Evolutionary conservation across 2,797 vertebrate genomes (phyloP).

Genomic region (Cuculus canorus): DNA sequence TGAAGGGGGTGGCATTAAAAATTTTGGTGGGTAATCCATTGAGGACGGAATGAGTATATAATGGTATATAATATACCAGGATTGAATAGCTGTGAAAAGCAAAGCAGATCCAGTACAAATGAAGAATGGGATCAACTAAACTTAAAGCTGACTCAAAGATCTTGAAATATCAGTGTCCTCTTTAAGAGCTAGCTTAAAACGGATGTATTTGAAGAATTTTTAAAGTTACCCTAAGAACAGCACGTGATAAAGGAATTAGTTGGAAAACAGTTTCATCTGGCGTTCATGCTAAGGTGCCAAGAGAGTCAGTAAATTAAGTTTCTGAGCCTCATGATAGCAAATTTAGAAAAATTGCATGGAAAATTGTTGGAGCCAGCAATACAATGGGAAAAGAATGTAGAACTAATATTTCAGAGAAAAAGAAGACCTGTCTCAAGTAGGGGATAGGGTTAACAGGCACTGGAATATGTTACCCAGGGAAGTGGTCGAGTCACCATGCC

Average conservation of each 20-base stretch:
- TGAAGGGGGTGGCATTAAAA: background rate
- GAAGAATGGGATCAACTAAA: background rate
- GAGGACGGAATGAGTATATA: background rate
- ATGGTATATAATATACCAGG: background rate
- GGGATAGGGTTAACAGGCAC: too few relatives aligned
- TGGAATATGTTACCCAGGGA: too few relatives aligned
- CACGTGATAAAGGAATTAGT: background rate
- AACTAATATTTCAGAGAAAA: background rate
- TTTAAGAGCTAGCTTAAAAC: background rate
- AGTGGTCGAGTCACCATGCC: too few relatives aligned
- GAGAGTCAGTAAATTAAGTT: background rate
- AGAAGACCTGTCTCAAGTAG: accelerated
- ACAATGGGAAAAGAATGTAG: accelerated
- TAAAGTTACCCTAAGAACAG: background rate
- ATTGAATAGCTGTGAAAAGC: background rate
- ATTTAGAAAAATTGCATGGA: background rate
- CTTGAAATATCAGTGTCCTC: background rate
- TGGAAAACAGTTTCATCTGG: background rate
- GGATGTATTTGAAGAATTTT: background rate
- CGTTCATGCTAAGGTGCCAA: background rate
- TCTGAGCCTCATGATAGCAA: background rate
- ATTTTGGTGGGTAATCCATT: background rate
- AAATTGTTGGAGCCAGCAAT: background rate
- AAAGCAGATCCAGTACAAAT: background rate
- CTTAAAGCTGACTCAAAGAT: background rate